Base-by-base conservation (phyloP, 2,888 invertebrate genomes). In the Cremastinae sp. region DNA sequence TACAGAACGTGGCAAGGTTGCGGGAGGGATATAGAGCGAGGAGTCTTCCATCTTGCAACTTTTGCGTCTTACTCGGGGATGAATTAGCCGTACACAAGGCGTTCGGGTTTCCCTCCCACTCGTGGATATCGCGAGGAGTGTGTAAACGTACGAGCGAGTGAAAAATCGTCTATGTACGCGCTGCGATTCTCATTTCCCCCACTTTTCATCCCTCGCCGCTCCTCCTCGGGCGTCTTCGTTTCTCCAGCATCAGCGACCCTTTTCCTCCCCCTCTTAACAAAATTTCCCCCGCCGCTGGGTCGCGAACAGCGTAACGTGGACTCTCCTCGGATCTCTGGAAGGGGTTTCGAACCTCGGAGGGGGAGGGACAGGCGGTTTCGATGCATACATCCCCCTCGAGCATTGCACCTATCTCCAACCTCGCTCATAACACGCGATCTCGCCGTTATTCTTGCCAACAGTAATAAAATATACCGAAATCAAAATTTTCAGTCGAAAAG, bases 41-140 rank as follows among this genome's bases (percentile, higher is more conserved):
- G 28, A 80, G 81, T 81, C 84, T 83, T 85, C 85, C 86, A 84
- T 86, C 84, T 86, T 85, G 85, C 82, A 80, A 81, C 82, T 83
- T 69, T 85, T 83, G 83, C 81, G 82, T 84, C 83, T 85, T 69
- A 82, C 81, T 79, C 80, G 81, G 82, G 83, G 84, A 84, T 83
- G 82, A 84, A 85, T 86, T 85, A 84, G 83, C 83, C 79, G 70
- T 80, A 82, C 82, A 82, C 79, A 81, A 82, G 61, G 73, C 75
- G 70, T 68, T 65, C 74, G 56, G 28, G 75, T 41, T 61, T 71
- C 66, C 82, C 81, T 75, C 78, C 81, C 74, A 56, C 81, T 64
- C 74, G 56, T 65, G 71, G 47, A 65, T 51, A 47, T 51, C 80
- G 78, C 74, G 75, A 79, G 82, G 82, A 81, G 79, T 79, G 81